Evolutionary conservation across 2,113 vertebrate genomes (phyloP).

Genomic region (Tursiops truncatus): DNA sequence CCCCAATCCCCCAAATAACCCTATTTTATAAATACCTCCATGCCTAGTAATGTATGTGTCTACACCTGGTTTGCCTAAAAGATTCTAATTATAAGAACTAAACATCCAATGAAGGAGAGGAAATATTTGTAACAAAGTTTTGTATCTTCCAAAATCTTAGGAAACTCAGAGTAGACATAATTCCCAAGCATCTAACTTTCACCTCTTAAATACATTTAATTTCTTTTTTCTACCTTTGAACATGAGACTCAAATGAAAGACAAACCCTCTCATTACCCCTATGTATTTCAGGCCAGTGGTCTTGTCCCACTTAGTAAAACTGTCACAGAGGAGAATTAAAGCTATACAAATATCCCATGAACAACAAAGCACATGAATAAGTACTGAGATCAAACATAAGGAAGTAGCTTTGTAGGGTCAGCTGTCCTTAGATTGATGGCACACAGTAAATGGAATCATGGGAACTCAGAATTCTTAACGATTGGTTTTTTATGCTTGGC

Average conservation of each 20-base stretch:
- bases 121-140: not conserved
- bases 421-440: constrained; percentile 20
- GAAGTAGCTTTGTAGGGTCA: not conserved
- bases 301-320: constrained; percentile 50
- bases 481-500: not conserved
- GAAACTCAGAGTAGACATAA: not conserved
- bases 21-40: not conserved
- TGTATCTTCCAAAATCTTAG: not conserved
- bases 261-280: not conserved
- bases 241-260: constrained; percentile 43
- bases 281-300: constrained; percentile 11
- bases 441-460: constrained; percentile 24
- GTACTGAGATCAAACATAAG: not conserved
- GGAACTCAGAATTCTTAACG: not conserved
- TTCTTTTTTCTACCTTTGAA: not conserved
- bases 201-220: not conserved
- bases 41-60: not conserved
- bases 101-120: not conserved
- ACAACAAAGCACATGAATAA: constrained; percentile 23
- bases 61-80: not conserved
- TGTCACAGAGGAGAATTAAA: constrained; percentile 49
- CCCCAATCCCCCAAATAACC: not conserved
- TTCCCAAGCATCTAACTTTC: not conserved
- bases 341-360: constrained; percentile 36
- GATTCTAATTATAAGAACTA: not conserved